These are phyloP conservation scores for Anniella stebbinsi DNA, from an alignment of 2,797 vertebrate genomes.

Conservation along the genomic window DNA sequence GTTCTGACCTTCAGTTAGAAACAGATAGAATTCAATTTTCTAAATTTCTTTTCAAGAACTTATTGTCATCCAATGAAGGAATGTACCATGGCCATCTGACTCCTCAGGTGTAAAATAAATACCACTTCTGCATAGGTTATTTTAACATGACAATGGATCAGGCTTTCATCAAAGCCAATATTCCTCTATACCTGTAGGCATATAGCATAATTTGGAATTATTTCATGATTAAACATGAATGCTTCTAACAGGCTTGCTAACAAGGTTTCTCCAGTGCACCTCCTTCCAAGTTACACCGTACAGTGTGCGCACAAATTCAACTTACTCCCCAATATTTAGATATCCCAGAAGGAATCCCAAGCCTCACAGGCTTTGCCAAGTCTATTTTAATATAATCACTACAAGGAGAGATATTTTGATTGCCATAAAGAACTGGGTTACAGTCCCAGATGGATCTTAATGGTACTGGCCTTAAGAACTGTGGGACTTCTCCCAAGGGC, in stretches of 20 bases:
- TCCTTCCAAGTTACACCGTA: not conserved
- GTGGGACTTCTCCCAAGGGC: not conserved
- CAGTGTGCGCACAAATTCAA: not conserved
- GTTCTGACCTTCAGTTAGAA: not conserved
- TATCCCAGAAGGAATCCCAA: not conserved
- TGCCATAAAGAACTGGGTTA: not conserved
- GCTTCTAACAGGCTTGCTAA: not conserved
- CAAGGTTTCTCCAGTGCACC: not conserved
- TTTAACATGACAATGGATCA: not conserved
- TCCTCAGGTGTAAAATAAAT: not conserved
- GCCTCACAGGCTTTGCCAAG: not conserved
- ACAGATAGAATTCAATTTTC: slow-evolving; percentile 11
- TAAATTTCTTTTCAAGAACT: not conserved
- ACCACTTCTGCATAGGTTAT: not conserved
- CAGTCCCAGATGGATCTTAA: not conserved
- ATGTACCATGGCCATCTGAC: not conserved
- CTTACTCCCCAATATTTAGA: not conserved
- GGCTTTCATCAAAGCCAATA: not conserved
- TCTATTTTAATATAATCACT: not conserved
- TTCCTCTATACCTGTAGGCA: not conserved
- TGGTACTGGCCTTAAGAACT: not conserved
- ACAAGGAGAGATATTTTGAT: not conserved
- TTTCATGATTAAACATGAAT: not conserved
- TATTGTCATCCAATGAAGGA: not conserved
- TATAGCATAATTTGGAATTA: not conserved